Conservation (phyloP, 1,140 invertebrate species). For the Sitophilus oryzae region DNA sequence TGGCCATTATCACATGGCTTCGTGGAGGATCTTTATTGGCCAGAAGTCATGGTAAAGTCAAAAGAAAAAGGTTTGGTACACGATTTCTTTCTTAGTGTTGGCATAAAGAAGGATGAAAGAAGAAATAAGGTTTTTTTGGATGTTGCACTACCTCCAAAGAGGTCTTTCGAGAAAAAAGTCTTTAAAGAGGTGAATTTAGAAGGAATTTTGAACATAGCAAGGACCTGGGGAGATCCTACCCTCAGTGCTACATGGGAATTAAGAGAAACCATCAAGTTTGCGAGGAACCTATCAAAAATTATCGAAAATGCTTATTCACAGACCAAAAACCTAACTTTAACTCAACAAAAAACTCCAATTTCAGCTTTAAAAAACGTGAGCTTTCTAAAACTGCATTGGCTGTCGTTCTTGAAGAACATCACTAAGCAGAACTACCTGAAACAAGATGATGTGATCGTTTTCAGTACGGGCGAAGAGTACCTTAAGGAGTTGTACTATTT, state of each 20-base stretch:
- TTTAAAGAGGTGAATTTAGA: slow-evolving; percentile 3
- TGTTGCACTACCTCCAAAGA: background rate
- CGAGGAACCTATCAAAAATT: slow-evolving; percentile 11
- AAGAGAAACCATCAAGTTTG: slow-evolving; percentile 12
- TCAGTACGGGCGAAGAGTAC: slow-evolving; percentile 13
- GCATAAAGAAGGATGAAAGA: slow-evolving; percentile 57
- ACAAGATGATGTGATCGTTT: slow-evolving; percentile 12
- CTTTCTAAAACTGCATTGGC: slow-evolving; percentile 20
- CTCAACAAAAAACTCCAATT: slow-evolving; percentile 4
- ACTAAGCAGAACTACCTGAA: slow-evolving; percentile 9
- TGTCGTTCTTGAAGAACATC: slow-evolving; percentile 22
- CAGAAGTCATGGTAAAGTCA: slow-evolving; percentile 70
- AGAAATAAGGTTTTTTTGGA: slow-evolving; percentile 9
- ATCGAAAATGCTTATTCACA: slow-evolving; percentile 5
- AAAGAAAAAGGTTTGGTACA: slow-evolving; percentile 69
- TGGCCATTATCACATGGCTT: slow-evolving; percentile 85
- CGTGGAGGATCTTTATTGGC: slow-evolving; percentile 59
- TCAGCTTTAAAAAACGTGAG: slow-evolving; percentile 3
- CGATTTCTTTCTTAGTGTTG: slow-evolving; percentile 82
- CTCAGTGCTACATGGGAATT: slow-evolving; percentile 1
- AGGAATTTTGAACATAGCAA: slow-evolving; percentile 4
- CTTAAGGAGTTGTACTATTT: slow-evolving; percentile 18
- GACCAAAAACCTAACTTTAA: background rate
- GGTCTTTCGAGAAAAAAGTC: background rate
- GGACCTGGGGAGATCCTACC: slow-evolving; percentile 3